Percentiles rank a stretch among this genome's conserved stretches.
phyloP scores from a whole-genome alignment of 2,797 vertebrate genomes.

The Lindbergichthys nudifrons region DNA sequence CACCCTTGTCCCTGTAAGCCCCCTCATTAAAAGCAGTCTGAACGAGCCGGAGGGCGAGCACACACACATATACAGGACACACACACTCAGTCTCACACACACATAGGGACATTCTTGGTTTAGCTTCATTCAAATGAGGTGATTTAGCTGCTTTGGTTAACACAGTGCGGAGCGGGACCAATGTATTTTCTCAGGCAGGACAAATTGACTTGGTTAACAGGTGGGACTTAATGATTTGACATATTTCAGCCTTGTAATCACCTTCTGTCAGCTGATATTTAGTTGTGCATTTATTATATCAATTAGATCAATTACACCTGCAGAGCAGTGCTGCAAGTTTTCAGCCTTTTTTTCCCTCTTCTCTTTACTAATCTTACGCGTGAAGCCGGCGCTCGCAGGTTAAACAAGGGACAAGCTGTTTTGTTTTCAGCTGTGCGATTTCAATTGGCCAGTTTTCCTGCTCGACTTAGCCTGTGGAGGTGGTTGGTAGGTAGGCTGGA shows the following conservation, averaged over 20 bases:
- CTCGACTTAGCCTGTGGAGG: slow-evolving; percentile 80
- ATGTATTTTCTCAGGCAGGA: slow-evolving; percentile 84
- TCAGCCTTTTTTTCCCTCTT: background rate
- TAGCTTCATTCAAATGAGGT: slow-evolving; percentile 86
- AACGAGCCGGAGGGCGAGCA: slow-evolving; percentile 75
- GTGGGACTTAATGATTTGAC: slow-evolving; percentile 76
- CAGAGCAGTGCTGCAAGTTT: slow-evolving; percentile 32
- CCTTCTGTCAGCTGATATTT: slow-evolving; percentile 15
- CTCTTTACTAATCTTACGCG: slow-evolving; percentile 44
- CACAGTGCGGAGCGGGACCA: slow-evolving; percentile 72
- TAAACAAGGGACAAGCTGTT: slow-evolving; percentile 66
- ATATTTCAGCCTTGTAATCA: slow-evolving; percentile 29
- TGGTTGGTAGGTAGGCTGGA: slow-evolving; percentile 78
- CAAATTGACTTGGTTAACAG: slow-evolving; percentile 84
- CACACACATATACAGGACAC: slow-evolving; percentile 58
- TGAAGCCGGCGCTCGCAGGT: slow-evolving; percentile 58
- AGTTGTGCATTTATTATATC: slow-evolving; percentile 8
- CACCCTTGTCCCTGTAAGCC: slow-evolving; percentile 85
- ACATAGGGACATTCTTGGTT: slow-evolving; percentile 71
- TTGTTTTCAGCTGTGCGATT: slow-evolving; percentile 69
- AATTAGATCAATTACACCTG: slow-evolving; percentile 12
- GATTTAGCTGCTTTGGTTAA: slow-evolving; percentile 84
- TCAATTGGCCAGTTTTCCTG: slow-evolving; percentile 74
- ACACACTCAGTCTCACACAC: slow-evolving; percentile 51
- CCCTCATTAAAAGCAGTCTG: slow-evolving; percentile 88